Base-by-base conservation (phyloP, 2,113 vertebrate species). In the Muntiacus muntjak region DNA sequence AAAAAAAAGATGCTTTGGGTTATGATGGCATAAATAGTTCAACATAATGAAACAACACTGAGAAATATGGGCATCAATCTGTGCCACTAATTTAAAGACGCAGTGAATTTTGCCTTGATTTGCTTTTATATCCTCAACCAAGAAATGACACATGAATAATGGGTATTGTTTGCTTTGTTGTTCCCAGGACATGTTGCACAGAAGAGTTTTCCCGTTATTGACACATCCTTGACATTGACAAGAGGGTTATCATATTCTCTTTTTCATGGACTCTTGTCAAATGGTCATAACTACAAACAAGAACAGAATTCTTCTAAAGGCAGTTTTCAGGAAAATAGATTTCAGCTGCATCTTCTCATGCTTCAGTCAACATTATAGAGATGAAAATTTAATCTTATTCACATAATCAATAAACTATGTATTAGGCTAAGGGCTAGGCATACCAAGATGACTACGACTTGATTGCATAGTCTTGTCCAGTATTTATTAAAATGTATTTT, bases 71-170 rank as follows among this genome's bases (percentile, higher is more conserved):
- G 92, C 97, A 98, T 98, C 95, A 97, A 99, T 99, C 98, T 98
- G 97, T 98, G 95, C 94, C 81, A 97, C 97, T 98, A 98, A 98
- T 98, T 98, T 98, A 98, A 98, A 93, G 98, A 98, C 2, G 47
- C 90, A 71, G 54, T 97, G 97, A 95, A 97, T 97, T 98, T 98
- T 98, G 52, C 78, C 94, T 98, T 98, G 96, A 98, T 98, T 97
- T 98, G 96, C 93, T 98, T 98, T 98, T 98, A 98, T 98, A 97
- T 98, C 97, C 84, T 97, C 88, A 97, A 98, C 91, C 74, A 98
- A 98, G 96, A 97, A 98, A 97, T 98, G 98, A 97, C 98, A 98
- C 96, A 93, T 97, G 94, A 97, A 98, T 99, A 98, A 99, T 98
- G 93, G 98, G 97, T 98, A 98, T 98, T 98, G 98, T 98, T 98